phyloP scores from a whole-genome alignment of 1,140 invertebrate genomes.

The Halesus radiatus region DNA sequence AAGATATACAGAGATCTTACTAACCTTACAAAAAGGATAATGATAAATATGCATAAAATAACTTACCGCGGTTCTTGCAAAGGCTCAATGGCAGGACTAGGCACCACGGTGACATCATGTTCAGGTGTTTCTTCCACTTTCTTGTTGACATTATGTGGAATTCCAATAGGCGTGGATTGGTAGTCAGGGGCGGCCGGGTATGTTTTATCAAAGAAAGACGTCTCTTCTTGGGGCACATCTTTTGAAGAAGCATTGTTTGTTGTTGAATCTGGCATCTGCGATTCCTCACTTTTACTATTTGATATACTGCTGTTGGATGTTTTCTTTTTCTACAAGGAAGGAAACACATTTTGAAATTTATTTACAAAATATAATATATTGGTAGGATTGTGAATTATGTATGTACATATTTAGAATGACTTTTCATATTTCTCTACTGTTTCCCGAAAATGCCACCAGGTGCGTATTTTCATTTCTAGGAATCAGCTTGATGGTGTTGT shows the following conservation, averaged over 20 bases:
- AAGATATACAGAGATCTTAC: too few species aligned
- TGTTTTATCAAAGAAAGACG: slow-evolving; percentile 19
- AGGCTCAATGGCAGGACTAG: not conserved
- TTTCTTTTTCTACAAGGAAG: slow-evolving; percentile 42
- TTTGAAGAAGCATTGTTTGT: slow-evolving; percentile 19
- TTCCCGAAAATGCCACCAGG: too few species aligned
- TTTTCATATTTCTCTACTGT: too few species aligned
- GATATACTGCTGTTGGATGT: not conserved
- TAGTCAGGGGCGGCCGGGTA: slow-evolving; percentile 12
- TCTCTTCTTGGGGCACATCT: slow-evolving; percentile 15
- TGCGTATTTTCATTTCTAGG: too few species aligned
- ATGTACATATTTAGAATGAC: too few species aligned
- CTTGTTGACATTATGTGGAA: slow-evolving; percentile 1
- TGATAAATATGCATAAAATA: too few species aligned
- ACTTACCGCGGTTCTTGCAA: slow-evolving; percentile 6
- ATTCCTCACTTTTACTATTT: slow-evolving; percentile 24
- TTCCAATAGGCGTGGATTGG: slow-evolving; percentile 37
- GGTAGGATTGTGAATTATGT: too few species aligned
- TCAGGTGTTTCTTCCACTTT: not conserved
- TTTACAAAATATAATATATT: not conserved
- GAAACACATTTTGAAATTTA: not conserved
- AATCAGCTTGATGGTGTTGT: too few species aligned
- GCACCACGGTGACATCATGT: not conserved
- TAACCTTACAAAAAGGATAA: too few species aligned
- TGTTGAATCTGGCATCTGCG: slow-evolving; percentile 48